Conservation (phyloP, 2,113 vertebrate species). For the Seriola dumerili region DNA sequence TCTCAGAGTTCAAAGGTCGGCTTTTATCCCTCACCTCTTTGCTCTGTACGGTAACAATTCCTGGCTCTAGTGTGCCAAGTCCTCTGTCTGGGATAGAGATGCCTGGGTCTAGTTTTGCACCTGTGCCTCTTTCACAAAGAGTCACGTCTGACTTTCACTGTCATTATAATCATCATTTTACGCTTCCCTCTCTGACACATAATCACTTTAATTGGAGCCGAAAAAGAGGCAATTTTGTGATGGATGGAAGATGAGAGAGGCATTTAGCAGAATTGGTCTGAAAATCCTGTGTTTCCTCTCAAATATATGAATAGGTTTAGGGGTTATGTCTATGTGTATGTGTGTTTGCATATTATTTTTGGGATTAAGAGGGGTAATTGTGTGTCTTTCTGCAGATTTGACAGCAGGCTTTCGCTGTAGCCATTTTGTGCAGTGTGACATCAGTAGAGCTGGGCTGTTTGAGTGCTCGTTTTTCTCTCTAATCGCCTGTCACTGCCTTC, state of each 20-base stretch:
- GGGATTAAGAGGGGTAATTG: constrained; percentile 48
- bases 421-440: constrained; percentile 35
- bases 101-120: constrained; percentile 47
- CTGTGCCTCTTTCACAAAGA: constrained; percentile 58
- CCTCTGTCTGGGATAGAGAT: constrained; percentile 1
- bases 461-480: constrained; percentile 14
- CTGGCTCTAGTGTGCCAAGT: constrained; percentile 11
- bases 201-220: constrained; percentile 66
- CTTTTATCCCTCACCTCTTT: constrained; percentile 38
- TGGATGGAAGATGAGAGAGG: constrained; percentile 20
- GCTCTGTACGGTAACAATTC: constrained; percentile 2
- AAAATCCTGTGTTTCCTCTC: constrained; percentile 44
- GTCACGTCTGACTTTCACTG: constrained; percentile 37
- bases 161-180: constrained; percentile 66
- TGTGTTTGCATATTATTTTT: constrained; percentile 50
- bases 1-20: constrained; percentile 41
- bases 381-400: constrained; percentile 38
- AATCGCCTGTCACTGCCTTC: constrained; percentile 27
- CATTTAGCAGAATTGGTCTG: constrained; percentile 31
- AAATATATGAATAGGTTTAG: constrained; percentile 40
- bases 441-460: constrained; percentile 22
- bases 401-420: constrained; percentile 27
- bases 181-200: constrained; percentile 55
- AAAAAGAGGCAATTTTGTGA: constrained; percentile 48
- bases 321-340: constrained; percentile 32